phyloP scores from a whole-genome alignment of 2,797 vertebrate genomes.

The Gobio occitaniae region DNA sequence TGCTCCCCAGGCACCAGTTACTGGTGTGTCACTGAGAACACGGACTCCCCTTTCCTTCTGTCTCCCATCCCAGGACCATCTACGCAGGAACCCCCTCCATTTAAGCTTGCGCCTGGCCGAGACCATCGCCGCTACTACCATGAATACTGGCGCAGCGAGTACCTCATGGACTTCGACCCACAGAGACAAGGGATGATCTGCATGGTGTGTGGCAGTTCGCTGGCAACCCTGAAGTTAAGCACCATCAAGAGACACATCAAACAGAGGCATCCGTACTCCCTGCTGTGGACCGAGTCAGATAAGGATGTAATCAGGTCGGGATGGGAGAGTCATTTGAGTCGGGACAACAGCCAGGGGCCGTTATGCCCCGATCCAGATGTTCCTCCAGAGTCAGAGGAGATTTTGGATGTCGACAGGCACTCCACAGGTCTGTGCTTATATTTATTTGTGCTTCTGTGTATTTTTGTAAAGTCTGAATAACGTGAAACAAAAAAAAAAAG shows the following conservation, averaged over 20 bases:
- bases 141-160: constrained; percentile 93
- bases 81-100: constrained; percentile 64
- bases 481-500: background rate
- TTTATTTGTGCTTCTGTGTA: background rate
- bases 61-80: constrained; percentile 73
- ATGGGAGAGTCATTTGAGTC: constrained; percentile 89
- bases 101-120: constrained; percentile 79
- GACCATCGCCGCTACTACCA: constrained; percentile 95
- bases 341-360: constrained; percentile 73
- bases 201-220: constrained; percentile 93
- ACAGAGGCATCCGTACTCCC: constrained; percentile 91
- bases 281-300: constrained; percentile 88
- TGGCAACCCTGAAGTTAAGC: constrained; percentile 81
- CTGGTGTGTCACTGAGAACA: constrained; percentile 78
- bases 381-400: constrained; percentile 60
- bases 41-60: constrained; percentile 76
- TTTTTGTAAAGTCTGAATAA: background rate
- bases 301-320: constrained; percentile 91
- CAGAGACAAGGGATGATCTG: constrained; percentile 92
- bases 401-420: constrained; percentile 64
- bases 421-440: constrained; percentile 66
- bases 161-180: constrained; percentile 93
- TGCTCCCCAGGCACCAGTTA: constrained; percentile 77
- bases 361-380: constrained; percentile 55
- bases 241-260: constrained; percentile 93